Evolutionary conservation across 2,113 vertebrate genomes (phyloP), one percentile per base, ranked within the genome.

Genomic region (Hydropotes inermis): DNA sequence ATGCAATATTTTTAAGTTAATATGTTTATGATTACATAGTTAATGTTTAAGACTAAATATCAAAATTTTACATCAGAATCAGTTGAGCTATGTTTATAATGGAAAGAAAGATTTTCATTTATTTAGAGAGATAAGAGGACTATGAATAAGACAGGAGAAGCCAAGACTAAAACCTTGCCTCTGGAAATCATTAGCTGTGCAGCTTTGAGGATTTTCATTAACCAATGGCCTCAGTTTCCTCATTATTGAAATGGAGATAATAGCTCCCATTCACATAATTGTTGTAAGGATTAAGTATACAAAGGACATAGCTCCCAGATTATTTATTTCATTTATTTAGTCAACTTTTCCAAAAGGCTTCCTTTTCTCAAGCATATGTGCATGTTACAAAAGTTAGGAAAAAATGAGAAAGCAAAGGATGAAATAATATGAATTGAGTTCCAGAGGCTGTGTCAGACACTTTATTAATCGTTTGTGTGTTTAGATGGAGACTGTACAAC

Each of bases 251-350:
- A 64, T 21, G 17, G 5, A 93, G 23, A 52, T 57, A 50, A 88
- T n/a, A 92, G 58, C 13, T 47, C 6, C 25, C 30, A 52, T 52
- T 87, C 21, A 50, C 8, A 21, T 58, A 67, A 95, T 64, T 90
- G 47, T 67, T 85, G 5, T 61, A 93, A 55, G 30, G 13, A 70
- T 70, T 93, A 82, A 86, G 58, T 43, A 15, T 14, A 79, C 12
- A 28, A 2, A 82, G 3, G 61, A 19, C 36, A 67, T 0, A 19
- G 2, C 52, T 93, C 33, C 21, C 39, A 70, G 7, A 17, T 93
- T 85, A 87, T 61, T 60, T 96, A 86, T 94, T 96, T 92, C 16
- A 60, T 61, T 50, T 86, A 54, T 47, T 89, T 85, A 87, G 15
- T 52, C 23, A 91, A 7, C 13, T 58, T 64, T 95, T 67, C 57